Base-by-base conservation (phyloP, 1,140 invertebrate species). In the Pollicipes pollicipes region DNA sequence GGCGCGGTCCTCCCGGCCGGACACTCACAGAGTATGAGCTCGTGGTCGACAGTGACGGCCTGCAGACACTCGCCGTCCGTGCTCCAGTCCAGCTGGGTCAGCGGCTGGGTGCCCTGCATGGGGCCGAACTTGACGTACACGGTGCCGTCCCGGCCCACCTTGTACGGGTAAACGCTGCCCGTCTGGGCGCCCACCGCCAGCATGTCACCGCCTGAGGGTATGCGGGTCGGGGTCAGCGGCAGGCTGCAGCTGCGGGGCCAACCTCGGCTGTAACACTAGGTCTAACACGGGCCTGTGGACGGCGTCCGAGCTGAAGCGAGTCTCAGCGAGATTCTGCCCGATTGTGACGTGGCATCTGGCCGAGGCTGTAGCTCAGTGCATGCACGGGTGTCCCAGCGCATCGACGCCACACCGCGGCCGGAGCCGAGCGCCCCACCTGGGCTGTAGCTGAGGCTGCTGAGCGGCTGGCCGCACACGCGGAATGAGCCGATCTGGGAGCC, bases 101-200 rank as follows among this genome's bases (percentile, higher is more conserved):
- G 80, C 0, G 90, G 88, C 76, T 92, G 90, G 0, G 86, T 85
- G 16, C 90, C 90, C 30, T 88, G 83, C 70, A 93, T 91, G 80
- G 91, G 91, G 76, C 91, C 91, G 13, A 87, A 88, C 76, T 91
- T 91, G 75, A 91, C 92, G 78, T 91, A 92, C 0, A 88, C 89
- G 77, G 90, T 91, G 17, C 90, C 90, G 77, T 92, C 90, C 70
- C 89, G 84, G 0, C 88, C 90, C 1, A 91, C 90, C 72, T 88
- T 82, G 79, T 91, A 92, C 32, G 92, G 80, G 77, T 92, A 92
- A 63, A 93, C 85, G 76, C 88, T 90, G 21, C 90, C 90, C 75
- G 92, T 92, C 80, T 95, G 89, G 0, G 91, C 94, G 24, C 92
- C 93, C 78, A 94, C 89, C 0, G 93, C 92, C 69, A 97, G 84